A percentile compares a stretch with the other conserved stretches of the same genome.
Conservation (phyloP, 2,888 invertebrate species). For the Ashinkailepas kermadecensis region DNA sequence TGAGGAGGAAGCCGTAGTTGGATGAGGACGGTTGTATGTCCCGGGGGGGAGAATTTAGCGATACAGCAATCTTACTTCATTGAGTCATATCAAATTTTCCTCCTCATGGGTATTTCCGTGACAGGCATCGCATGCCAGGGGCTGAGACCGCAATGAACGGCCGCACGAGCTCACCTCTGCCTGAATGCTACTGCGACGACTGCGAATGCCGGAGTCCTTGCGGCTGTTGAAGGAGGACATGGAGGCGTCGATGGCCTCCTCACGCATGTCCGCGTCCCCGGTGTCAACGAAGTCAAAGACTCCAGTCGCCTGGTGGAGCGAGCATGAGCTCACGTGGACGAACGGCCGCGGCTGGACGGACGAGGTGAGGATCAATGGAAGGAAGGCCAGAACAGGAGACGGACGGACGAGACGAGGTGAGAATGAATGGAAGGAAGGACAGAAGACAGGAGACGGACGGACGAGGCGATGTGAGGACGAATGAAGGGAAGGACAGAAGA, state of each 20-base stretch:
- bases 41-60: too few relatives aligned
- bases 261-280: neutral
- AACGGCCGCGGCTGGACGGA: too few relatives aligned
- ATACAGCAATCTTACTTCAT: too few relatives aligned
- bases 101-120: neutral
- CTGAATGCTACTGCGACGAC: conserved; percentile 74
- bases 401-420: neutral
- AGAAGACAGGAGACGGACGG: too few relatives aligned
- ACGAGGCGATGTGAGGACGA: too few relatives aligned
- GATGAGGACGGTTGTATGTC: too few relatives aligned
- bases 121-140: neutral
- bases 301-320: neutral
- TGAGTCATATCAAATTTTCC: too few relatives aligned
- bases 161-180: conserved; percentile 56
- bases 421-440: neutral
- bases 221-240: conserved; percentile 39
- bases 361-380: too few relatives aligned
- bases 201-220: conserved; percentile 79
- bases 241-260: neutral
- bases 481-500: too few relatives aligned
- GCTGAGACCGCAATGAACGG: neutral
- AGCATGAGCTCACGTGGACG: neutral
- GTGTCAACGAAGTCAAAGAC: neutral
- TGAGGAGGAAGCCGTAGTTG: too few relatives aligned
- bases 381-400: too few relatives aligned